Percentiles rank a stretch among this genome's conserved stretches.
Conservation (phyloP, 2,888 invertebrate species). For the Cephus pulcher region DNA sequence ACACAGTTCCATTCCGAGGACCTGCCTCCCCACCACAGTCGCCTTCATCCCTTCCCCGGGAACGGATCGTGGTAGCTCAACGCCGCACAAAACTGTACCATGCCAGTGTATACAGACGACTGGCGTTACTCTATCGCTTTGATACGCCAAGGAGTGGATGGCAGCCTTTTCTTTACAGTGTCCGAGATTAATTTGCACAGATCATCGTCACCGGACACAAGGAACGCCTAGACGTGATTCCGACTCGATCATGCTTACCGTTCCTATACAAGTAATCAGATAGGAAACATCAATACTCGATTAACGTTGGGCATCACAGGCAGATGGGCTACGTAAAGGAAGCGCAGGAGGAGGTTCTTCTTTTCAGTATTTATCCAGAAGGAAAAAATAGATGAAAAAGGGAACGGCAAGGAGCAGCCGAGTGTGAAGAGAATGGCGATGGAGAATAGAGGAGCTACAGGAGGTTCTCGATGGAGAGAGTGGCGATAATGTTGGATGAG, state of each 20-base stretch:
- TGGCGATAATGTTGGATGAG: conserved; percentile 38
- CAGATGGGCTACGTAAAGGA: not conserved
- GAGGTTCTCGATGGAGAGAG: conserved; percentile 17
- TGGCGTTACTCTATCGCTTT: not conserved
- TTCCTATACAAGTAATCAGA: not conserved
- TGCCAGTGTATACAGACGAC: not conserved
- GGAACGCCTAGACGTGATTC: not conserved
- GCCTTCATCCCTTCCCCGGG: conserved; percentile 22
- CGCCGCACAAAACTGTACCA: not conserved
- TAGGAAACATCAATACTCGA: not conserved
- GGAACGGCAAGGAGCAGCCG: conserved; percentile 21
- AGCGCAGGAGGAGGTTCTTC: not conserved
- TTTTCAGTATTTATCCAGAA: not conserved
- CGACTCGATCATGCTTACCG: not conserved
- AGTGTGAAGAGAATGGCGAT: conserved; percentile 19
- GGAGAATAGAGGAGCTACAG: conserved; percentile 30
- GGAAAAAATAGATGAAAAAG: not conserved
- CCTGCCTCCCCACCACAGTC: conserved; percentile 24
- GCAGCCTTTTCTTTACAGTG: not conserved
- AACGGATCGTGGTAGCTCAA: not conserved
- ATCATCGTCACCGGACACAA: not conserved
- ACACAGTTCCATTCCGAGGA: not conserved
- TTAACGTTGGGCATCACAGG: not conserved
- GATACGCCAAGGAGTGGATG: not conserved
- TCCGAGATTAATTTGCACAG: not conserved